phyloP scores from a whole-genome alignment of 1,140 invertebrate genomes.

The Agrypnia vestita region DNA sequence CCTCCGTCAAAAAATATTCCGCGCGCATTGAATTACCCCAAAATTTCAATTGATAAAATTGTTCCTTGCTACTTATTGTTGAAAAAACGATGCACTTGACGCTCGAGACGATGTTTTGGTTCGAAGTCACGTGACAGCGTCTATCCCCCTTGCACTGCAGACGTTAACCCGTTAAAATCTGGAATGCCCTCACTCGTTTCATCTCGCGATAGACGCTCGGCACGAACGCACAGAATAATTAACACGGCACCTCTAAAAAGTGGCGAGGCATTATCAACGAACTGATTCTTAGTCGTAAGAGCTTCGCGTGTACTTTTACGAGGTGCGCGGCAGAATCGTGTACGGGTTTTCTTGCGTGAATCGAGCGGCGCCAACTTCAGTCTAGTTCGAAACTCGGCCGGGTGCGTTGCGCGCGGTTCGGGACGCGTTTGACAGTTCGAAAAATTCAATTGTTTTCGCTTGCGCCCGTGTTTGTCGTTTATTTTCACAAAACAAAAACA shows the following conservation, averaged over 20 bases:
- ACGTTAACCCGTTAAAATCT: slow-evolving; percentile 26
- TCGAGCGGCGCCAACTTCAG: not conserved
- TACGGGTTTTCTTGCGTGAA: slow-evolving; percentile 1
- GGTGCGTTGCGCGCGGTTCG: not conserved
- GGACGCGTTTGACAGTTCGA: slow-evolving; percentile 30
- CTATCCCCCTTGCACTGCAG: slow-evolving; percentile 4
- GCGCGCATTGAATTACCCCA: not conserved
- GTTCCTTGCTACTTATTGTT: not conserved
- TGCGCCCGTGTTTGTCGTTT: not conserved
- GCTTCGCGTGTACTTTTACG: not conserved
- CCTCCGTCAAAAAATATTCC: not conserved
- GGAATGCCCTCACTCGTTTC: slow-evolving; percentile 23
- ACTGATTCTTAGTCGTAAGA: not conserved
- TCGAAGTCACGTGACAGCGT: not conserved
- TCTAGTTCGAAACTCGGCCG: slow-evolving; percentile 7
- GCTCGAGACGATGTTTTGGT: not conserved
- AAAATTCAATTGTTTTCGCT: slow-evolving; percentile 11
- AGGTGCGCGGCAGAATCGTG: not conserved
- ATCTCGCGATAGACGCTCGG: not conserved
- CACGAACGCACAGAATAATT: not conserved
- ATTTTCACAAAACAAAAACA: slow-evolving; percentile 29
- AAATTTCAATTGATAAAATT: not conserved
- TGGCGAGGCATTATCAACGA: not conserved
- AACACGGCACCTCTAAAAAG: not conserved
- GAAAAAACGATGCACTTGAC: not conserved